Conservation (phyloP, 1,140 invertebrate genomes). For the Adelges cooleyi region DNA sequence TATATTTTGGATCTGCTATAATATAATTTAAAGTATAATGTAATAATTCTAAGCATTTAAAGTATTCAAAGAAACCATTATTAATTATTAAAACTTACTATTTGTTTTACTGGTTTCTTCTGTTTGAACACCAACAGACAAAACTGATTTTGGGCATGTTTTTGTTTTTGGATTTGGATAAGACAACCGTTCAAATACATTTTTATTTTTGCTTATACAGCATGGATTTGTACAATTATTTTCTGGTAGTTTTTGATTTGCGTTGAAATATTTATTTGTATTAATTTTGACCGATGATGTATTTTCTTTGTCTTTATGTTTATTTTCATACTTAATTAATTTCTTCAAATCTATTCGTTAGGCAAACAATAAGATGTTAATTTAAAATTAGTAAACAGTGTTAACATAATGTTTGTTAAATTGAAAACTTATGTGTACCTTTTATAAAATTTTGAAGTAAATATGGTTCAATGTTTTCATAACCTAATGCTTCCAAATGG, state of each 20-base stretch:
- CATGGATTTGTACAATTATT: background rate
- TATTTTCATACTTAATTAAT: slow-evolving; percentile 19
- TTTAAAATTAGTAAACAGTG: too few relatives aligned
- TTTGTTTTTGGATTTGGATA: background rate
- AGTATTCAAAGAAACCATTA: too few relatives aligned
- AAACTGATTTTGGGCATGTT: slow-evolving; percentile 1
- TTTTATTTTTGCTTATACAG: background rate
- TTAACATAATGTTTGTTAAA: background rate
- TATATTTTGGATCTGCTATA: background rate
- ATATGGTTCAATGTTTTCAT: background rate
- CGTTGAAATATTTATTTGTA: background rate
- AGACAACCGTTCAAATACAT: slow-evolving; percentile 18
- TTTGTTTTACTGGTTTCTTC: background rate
- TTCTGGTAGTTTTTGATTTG: background rate
- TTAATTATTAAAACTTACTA: background rate
- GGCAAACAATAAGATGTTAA: too few relatives aligned
- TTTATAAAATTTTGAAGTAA: slow-evolving; percentile 13
- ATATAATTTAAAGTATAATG: background rate
- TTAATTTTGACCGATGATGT: background rate
- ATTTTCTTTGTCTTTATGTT: background rate
- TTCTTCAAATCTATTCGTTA: slow-evolving; percentile 6
- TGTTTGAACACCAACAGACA: slow-evolving; percentile 4
- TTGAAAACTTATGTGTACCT: background rate
- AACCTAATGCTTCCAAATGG: slow-evolving; percentile 1
- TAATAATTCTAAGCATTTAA: too few relatives aligned